Evolutionary conservation across 2,888 invertebrate genomes (phyloP).

Genomic region (Cerceris ruficornis): DNA sequence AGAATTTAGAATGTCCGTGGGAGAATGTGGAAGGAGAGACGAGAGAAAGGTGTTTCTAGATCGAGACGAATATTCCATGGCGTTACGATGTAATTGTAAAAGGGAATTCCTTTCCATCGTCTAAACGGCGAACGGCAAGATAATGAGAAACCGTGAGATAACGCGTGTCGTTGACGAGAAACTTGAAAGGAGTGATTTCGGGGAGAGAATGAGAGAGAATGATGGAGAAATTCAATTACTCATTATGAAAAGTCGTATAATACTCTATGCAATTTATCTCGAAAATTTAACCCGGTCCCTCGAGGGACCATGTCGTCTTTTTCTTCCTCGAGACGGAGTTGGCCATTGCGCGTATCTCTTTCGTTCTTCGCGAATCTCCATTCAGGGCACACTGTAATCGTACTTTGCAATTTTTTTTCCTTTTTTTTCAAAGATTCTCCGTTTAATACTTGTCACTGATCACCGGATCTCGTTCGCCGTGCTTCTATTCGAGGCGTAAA

Average conservation of each 20-base stretch:
- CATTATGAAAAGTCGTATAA: slow-evolving; percentile 16
- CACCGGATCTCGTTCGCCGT: not conserved
- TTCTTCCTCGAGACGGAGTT: not conserved
- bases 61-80: slow-evolving; percentile 46
- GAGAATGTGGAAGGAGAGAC: not conserved
- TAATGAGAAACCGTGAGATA: not conserved
- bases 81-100: slow-evolving; percentile 32
- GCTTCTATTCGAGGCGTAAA: not conserved
- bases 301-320: no score
- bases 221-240: slow-evolving; percentile 6
- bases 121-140: slow-evolving; percentile 9
- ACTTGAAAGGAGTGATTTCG: no score
- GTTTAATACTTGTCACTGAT: no score
- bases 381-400: no score
- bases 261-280: slow-evolving; percentile 26
- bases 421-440: no score
- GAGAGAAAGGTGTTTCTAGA: slow-evolving; percentile 32
- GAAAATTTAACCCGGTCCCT: not conserved
- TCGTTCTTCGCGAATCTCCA: no score
- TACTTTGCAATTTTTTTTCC: no score
- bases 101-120: slow-evolving; percentile 10
- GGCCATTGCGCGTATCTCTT: no score
- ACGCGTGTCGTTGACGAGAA: no score
- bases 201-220: not conserved
- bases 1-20: slow-evolving; percentile 15